Conservation (phyloP, 2,797 vertebrate genomes). For the Thamnophis elegans region DNA sequence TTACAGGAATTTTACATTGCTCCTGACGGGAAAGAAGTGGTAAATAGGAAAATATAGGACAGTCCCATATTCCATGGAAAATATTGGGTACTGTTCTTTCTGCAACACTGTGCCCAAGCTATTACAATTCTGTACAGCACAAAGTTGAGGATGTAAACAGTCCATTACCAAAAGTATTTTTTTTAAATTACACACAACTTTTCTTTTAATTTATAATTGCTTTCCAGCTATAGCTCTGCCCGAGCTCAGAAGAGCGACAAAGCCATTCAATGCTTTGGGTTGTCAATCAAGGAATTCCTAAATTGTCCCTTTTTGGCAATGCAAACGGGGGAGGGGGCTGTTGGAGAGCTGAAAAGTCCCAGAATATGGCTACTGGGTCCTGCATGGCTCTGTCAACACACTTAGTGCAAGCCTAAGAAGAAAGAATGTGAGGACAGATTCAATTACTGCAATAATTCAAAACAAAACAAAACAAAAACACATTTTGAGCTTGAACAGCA, state of each 20-base stretch:
- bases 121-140: neutral
- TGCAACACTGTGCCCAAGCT: neutral
- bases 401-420: neutral
- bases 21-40: neutral
- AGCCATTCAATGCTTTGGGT: neutral
- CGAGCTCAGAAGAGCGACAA: neutral
- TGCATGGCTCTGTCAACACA: neutral
- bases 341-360: neutral
- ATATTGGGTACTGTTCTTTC: neutral
- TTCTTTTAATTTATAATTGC: neutral
- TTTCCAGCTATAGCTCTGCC: neutral
- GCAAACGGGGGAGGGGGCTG: neutral
- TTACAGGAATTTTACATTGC: neutral
- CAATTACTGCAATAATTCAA: slow-evolving; percentile 5
- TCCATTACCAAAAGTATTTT: neutral
- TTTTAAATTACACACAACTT: neutral
- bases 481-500: neutral
- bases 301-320: neutral
- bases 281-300: neutral
- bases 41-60: neutral
- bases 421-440: neutral
- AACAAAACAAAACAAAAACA: neutral
- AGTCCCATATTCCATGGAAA: neutral
- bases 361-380: neutral
- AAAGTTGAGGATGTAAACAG: neutral